Conservation (phyloP, 2,113 vertebrate genomes). For the Illadopsis cleaveri region DNA sequence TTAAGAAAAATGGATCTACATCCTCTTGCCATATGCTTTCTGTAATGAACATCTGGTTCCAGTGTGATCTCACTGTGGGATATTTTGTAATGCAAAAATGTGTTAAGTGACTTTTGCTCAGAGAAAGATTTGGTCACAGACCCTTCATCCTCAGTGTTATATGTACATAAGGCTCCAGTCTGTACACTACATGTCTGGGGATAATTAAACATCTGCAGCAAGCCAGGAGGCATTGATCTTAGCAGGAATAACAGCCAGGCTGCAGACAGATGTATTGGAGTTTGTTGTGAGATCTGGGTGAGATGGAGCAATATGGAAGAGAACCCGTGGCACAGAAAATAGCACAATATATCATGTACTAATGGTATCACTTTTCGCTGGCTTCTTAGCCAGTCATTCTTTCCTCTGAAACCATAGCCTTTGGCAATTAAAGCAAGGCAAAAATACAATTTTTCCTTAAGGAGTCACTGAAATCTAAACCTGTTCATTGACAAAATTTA, state of each 20-base stretch:
- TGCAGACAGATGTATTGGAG: not conserved
- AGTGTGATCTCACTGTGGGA: slow-evolving; percentile 37
- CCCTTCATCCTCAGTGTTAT: not conserved
- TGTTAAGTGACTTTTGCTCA: slow-evolving; percentile 56
- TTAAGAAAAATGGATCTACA: slow-evolving; percentile 33
- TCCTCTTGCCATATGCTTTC: slow-evolving; percentile 39
- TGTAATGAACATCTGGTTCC: slow-evolving; percentile 55
- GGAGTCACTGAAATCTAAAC: slow-evolving; percentile 27
- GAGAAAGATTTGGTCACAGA: slow-evolving; percentile 37
- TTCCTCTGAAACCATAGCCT: not conserved
- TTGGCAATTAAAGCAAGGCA: slow-evolving; percentile 22
- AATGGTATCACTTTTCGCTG: not conserved
- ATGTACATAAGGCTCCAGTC: not conserved
- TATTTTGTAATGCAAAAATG: slow-evolving; percentile 55
- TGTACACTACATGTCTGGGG: not conserved
- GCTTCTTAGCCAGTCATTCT: slow-evolving; percentile 2
- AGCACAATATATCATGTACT: not conserved
- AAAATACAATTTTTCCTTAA: slow-evolving; percentile 16
- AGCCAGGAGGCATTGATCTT: slow-evolving; percentile 10
- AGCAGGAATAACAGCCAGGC: not conserved
- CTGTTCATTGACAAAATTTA: slow-evolving; percentile 3
- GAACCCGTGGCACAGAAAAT: not conserved
- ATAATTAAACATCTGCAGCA: slow-evolving; percentile 4
- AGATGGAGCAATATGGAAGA: not conserved
- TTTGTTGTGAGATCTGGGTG: slow-evolving; percentile 10